Conservation (phyloP, 2,797 vertebrate species). For the Darevskia mixta region DNA sequence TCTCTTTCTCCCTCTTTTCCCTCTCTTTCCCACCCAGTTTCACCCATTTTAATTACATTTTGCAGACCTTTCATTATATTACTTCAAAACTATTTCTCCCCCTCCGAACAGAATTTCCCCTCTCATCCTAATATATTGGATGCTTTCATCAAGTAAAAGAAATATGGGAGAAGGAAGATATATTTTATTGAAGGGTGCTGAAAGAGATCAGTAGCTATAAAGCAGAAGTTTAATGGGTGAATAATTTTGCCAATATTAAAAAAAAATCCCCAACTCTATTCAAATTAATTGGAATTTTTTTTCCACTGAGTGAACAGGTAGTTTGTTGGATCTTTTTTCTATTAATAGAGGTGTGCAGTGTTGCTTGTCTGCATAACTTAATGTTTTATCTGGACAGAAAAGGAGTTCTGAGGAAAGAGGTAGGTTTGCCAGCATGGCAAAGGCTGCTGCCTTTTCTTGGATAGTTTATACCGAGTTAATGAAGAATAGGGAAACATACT, state of each 20-base stretch:
- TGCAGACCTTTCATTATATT: slow-evolving; percentile 45
- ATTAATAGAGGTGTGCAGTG: not conserved
- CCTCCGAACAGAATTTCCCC: slow-evolving; percentile 44
- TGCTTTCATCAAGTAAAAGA: not conserved
- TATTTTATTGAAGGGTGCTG: slow-evolving; percentile 21
- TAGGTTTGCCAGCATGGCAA: too few species aligned
- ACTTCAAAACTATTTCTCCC: slow-evolving; percentile 55
- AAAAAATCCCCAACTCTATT: not conserved
- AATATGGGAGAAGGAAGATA: not conserved
- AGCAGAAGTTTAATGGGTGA: not conserved
- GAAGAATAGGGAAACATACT: too few species aligned
- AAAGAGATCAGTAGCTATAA: not conserved
- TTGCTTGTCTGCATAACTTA: too few species aligned
- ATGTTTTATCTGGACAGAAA: too few species aligned
- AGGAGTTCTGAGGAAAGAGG: too few species aligned
- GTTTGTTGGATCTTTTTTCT: not conserved
- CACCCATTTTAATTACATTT: not conserved
- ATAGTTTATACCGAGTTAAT: too few species aligned
- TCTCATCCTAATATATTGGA: slow-evolving; percentile 43
- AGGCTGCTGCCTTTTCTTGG: too few species aligned
- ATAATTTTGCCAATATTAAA: slow-evolving; percentile 12
- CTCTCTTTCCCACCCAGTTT: slow-evolving; percentile 2
- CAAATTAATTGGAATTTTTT: not conserved
- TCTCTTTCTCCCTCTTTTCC: not conserved
- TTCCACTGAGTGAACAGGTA: not conserved